Conservation (phyloP, 1,140 invertebrate species). For the Gryllus bimaculatus region DNA sequence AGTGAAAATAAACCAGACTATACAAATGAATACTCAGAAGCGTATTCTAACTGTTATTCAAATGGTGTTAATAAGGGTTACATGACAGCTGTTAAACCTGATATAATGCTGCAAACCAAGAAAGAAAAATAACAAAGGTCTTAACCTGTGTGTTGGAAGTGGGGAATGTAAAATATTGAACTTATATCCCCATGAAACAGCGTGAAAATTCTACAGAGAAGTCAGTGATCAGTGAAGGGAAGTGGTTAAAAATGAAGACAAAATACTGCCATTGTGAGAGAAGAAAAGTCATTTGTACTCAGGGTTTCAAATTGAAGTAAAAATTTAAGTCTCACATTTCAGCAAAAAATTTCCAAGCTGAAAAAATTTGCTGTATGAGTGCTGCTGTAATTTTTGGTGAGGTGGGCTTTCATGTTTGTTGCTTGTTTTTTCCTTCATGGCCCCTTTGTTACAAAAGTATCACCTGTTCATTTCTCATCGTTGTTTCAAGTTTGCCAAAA, state of each 20-base stretch:
- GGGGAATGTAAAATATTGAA: not conserved
- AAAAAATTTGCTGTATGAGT: not conserved
- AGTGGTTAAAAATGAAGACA: not conserved
- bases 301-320: not conserved
- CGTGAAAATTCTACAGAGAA: not conserved
- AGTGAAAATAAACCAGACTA: constrained; percentile 41
- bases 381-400: not conserved
- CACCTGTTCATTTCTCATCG: not conserved
- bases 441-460: not conserved
- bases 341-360: not conserved
- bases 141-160: not conserved
- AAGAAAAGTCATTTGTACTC: not conserved
- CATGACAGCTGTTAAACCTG: constrained; percentile 30
- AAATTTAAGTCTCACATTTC: not conserved
- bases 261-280: not conserved
- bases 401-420: not conserved
- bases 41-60: constrained; percentile 51
- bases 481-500: not conserved
- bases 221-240: not conserved
- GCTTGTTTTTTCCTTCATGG: not conserved
- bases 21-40: constrained; percentile 46
- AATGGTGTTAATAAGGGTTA: constrained; percentile 56
- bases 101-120: not conserved
- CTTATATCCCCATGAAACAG: not conserved
- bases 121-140: constrained; percentile 5